Evolutionary conservation across 2,888 invertebrate species (phyloP), one percentile per base, ranked within the genome.

Genomic region (Cataglyphis livida): DNA sequence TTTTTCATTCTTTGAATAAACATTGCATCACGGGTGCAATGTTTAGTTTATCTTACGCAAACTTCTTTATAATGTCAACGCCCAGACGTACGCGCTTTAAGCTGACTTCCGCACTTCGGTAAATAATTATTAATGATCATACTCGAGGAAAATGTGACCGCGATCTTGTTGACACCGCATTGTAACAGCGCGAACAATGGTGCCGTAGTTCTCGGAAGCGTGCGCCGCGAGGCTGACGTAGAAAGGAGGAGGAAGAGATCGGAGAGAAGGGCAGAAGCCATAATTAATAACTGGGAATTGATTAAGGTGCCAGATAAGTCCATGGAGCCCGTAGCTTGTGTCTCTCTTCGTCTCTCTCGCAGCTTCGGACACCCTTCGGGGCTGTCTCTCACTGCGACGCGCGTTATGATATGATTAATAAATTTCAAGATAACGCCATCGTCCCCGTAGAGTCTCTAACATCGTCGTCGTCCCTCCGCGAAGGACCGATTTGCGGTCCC

Each of bases 241-340:
- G 84, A 84, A 85, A 54, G 51, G 75, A 35, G 61, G 32, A 15
- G 28, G 41, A 9, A 44, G 25, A n/a, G 48, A 28, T 18, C 78
- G 78, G 65, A 65, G 68, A 51, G 51, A 81, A 85, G 86, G 85
- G 79, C 85, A 84, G 83, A 78, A 70, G 73, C 82, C 81, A 85
- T 87, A 86, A 86, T 90, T 87, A 89, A 86, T 94, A 92, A 93
- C 92, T 92, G 90, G 89, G 92, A 93, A 94, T 93, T 94, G 94
- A 94, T 94, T 94, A 94, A 94, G 93, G 93, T 93, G 94, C 94
- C 94, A 94, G 93, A 94, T 94, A 94, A 94, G 93, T 94, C 93
- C 92, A 94, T 93, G 93, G 93, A 93, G 92, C 91, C 88, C 87
- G 74, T 83, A 68, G 82, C 88, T 85, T 83, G 83, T 88, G 59